phyloP scores from a whole-genome alignment of 2,113 vertebrate genomes.

The Gambusia holbrooki region DNA sequence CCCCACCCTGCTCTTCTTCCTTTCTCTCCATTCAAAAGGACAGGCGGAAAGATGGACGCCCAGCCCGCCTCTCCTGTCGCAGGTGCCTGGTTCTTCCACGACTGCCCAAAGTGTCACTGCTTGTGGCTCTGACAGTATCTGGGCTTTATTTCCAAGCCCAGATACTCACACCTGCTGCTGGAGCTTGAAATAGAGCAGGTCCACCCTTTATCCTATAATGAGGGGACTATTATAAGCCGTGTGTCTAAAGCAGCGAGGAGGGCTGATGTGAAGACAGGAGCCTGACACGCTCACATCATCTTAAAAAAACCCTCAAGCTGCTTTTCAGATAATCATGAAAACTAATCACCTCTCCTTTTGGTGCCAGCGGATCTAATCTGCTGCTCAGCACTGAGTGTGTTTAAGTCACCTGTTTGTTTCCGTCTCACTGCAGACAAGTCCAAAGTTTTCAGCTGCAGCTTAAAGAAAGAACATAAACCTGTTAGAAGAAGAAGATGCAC shows the following conservation, averaged over 20 bases:
- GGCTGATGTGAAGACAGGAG: conserved; percentile 38
- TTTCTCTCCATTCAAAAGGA: conserved; percentile 44
- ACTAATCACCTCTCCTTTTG: conserved; percentile 48
- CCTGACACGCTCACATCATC: conserved; percentile 42
- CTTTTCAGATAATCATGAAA: conserved; percentile 72
- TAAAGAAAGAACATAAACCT: not conserved
- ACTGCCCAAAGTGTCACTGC: conserved; percentile 42
- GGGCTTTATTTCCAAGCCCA: conserved; percentile 74
- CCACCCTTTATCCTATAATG: conserved; percentile 74
- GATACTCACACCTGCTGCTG: conserved; percentile 59
- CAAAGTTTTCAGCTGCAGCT: conserved; percentile 12
- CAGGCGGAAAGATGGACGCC: conserved; percentile 55
- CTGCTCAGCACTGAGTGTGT: conserved; percentile 18
- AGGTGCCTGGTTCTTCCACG: conserved; percentile 63
- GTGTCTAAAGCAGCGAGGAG: conserved; percentile 66
- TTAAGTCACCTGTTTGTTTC: conserved; percentile 10
- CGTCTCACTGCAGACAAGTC: not conserved
- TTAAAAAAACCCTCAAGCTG: conserved; percentile 66
- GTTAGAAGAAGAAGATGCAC: not conserved
- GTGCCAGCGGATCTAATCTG: conserved; percentile 41
- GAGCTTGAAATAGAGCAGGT: conserved; percentile 72
- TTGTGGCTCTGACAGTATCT: conserved; percentile 65
- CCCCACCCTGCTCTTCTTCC: conserved; percentile 49
- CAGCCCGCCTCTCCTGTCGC: conserved; percentile 31
- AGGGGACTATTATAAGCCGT: conserved; percentile 71